Evolutionary conservation across 2,797 vertebrate genomes (phyloP), one percentile per base, ranked within the genome.

Genomic region (Pelodytes ibericus): DNA sequence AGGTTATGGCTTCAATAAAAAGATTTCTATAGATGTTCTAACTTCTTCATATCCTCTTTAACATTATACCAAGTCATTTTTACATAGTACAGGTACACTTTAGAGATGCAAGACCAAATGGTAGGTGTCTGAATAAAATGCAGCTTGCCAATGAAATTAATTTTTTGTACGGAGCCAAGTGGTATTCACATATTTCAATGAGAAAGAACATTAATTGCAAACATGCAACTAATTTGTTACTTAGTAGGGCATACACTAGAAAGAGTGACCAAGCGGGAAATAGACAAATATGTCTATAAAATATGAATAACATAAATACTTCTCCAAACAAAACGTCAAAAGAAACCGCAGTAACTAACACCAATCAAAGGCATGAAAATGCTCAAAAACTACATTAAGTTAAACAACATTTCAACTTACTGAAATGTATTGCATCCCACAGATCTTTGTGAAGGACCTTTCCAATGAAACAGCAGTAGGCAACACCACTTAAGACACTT

Each of bases 371-470:
- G 15, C 53, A 66, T 66, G 31, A 72, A 67, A 77, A 65, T 65
- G 29, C 61, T 49, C 20, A 3, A 29, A 59, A 78, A 53, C 29
- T 41, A 41, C 29, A 72, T 65, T 33, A 72, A 39, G 69, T 67
- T 78, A 78, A 77, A 72, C 51, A 77, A 77, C 60, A 53, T 60
- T 66, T 51, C 61, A 59, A 26, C 27, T 61, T 65, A 25, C 49
- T 77, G 69, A 51, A 59, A 60, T 72, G 27, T 60, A 51, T 39
- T 60, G 27, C 39, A 67, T 67, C 61, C 69, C 69, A 72, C 75
- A 61, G 69, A 29, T 78, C 25, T 66, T 72, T 77, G 62, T 67
- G 56, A 72, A 72, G 75, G 69, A 72, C 62, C 62, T 66, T 72
- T 67, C 61, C 13, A 64, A 66, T 66, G 56, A 67, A 66, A 47